Evolutionary conservation across 2,797 vertebrate genomes (phyloP).

Genomic region (Zenarchopterus dispar): DNA sequence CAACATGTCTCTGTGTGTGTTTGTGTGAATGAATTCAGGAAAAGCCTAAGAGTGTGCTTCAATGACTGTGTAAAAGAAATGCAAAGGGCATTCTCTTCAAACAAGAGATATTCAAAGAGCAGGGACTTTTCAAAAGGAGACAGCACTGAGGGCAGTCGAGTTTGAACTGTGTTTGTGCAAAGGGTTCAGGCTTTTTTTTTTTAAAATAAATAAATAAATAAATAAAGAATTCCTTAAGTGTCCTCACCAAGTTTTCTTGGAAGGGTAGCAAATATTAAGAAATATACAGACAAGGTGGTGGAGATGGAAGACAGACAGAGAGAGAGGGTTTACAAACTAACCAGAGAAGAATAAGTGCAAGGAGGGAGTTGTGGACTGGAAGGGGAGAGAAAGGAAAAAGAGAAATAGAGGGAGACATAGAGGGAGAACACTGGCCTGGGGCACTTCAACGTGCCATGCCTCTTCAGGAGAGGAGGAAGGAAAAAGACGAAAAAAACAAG

Average conservation of each 20-base stretch:
- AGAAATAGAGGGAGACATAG: slow-evolving; percentile 46
- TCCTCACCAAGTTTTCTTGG: slow-evolving; percentile 51
- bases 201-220: slow-evolving; percentile 22
- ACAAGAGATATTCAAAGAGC: slow-evolving; percentile 76
- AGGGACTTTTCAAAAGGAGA: slow-evolving; percentile 72
- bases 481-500: slow-evolving; percentile 31
- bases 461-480: slow-evolving; percentile 50
- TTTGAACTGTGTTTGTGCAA: slow-evolving; percentile 79
- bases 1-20: slow-evolving; percentile 10
- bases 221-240: slow-evolving; percentile 64
- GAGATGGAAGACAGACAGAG: slow-evolving; percentile 30
- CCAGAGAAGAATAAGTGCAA: slow-evolving; percentile 18
- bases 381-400: slow-evolving; percentile 24
- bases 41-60: slow-evolving; percentile 40
- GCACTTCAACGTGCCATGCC: slow-evolving; percentile 56
- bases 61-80: slow-evolving; percentile 67
- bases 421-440: slow-evolving; percentile 68
- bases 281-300: slow-evolving; percentile 45
- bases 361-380: slow-evolving; percentile 24
- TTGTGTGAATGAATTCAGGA: slow-evolving; percentile 7
- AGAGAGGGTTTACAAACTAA: slow-evolving; percentile 25
- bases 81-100: slow-evolving; percentile 76
- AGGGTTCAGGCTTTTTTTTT: slow-evolving; percentile 53
- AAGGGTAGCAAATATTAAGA: slow-evolving; percentile 50
- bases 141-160: slow-evolving; percentile 74